Percentiles rank a stretch among this genome's conserved stretches.
phyloP scores from a whole-genome alignment of 2,888 invertebrate species.

The Auanema freiburgensis region DNA sequence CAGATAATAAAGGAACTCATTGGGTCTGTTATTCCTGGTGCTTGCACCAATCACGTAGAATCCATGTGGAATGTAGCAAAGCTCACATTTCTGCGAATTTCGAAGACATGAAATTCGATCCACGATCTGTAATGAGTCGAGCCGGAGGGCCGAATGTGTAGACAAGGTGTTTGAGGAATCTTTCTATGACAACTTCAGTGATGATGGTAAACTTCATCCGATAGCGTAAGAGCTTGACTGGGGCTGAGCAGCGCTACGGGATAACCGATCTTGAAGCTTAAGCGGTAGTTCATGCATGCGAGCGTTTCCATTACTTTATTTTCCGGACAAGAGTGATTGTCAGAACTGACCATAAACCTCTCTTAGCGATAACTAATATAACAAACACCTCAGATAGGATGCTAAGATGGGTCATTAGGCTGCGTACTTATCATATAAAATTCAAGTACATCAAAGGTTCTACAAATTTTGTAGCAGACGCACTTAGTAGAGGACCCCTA shows the following conservation, averaged over 20 bases:
- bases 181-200: no score
- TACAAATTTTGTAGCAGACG: not conserved
- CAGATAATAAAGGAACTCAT: no score
- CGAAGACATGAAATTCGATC: no score
- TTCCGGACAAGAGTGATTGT: not conserved
- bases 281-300: not conserved
- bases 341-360: slow-evolving; percentile 12
- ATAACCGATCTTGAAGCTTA: slow-evolving; percentile 44
- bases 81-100: no score
- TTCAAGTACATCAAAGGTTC: not conserved
- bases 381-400: not conserved
- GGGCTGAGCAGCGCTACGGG: slow-evolving; percentile 38
- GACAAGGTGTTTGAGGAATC: no score
- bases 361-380: not conserved
- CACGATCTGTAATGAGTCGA: no score
- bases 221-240: slow-evolving; percentile 33
- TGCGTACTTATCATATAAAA: not conserved
- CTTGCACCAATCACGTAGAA: no score
- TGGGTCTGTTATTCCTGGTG: no score
- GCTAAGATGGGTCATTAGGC: slow-evolving; percentile 3
- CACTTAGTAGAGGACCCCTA: not conserved
- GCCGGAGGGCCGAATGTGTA: no score
- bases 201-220: no score
- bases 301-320: not conserved
- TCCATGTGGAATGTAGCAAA: no score